Percentiles rank a stretch among this genome's conserved stretches.
Evolutionary conservation across 2,888 invertebrate species (phyloP).

Genomic region (Drosophila mercatorum): DNA sequence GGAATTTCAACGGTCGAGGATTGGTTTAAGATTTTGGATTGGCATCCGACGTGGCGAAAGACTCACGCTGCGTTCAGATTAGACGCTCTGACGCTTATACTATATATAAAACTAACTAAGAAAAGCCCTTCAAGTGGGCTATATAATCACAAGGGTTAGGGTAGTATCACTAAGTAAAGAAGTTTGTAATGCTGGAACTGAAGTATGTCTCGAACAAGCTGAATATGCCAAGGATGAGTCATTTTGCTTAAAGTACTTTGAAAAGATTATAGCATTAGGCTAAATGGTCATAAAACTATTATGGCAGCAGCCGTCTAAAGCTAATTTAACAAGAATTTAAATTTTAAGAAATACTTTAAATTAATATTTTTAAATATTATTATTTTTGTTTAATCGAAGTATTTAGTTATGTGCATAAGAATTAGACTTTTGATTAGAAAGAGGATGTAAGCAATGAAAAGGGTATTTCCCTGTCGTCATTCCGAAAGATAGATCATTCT

Average conservation of each 20-base stretch:
- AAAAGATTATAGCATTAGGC: too few species aligned
- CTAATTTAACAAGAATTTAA: too few species aligned
- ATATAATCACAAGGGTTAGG: background rate
- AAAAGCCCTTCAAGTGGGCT: slow-evolving; percentile 38
- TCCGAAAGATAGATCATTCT: background rate
- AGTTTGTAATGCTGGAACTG: background rate
- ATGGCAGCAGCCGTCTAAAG: too few species aligned
- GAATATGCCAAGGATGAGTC: background rate
- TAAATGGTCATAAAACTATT: too few species aligned
- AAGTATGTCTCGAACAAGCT: background rate
- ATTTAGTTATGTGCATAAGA: too few species aligned
- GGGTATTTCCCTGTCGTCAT: background rate
- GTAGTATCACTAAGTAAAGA: background rate
- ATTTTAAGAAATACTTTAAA: too few species aligned
- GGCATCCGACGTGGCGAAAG: slow-evolving; percentile 14
- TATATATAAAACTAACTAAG: slow-evolving; percentile 49
- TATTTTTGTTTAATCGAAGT: too few species aligned
- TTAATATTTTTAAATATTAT: too few species aligned
- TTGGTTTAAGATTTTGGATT: slow-evolving; percentile 11
- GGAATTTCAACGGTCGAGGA: slow-evolving; percentile 53
- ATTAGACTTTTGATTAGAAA: too few species aligned
- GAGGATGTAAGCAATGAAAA: background rate
- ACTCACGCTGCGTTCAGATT: slow-evolving; percentile 61
- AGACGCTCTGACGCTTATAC: slow-evolving; percentile 69
- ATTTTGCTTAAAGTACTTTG: background rate